phyloP scores from a whole-genome alignment of 2,797 vertebrate species.

The Lithobates pipiens region DNA sequence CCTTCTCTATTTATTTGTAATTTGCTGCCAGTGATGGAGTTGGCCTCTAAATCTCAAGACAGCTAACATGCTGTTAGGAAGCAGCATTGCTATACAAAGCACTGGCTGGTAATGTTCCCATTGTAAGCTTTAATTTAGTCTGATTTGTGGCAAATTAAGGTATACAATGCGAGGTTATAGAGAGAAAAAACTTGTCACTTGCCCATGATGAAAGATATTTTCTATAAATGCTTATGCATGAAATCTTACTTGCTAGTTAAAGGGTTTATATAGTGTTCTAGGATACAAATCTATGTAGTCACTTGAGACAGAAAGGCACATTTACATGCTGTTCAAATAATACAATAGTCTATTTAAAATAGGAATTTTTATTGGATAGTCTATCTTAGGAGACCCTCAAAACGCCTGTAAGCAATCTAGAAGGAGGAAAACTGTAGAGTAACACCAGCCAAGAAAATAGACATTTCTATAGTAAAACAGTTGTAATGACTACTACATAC shows the following conservation, averaged over 20 bases:
- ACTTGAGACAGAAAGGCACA: no score
- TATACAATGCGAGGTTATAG: conserved; percentile 65
- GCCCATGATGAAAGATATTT: not conserved
- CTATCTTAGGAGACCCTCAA: no score
- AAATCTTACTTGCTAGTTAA: not conserved
- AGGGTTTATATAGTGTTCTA: not conserved
- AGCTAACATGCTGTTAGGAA: conserved; percentile 76
- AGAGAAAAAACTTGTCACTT: conserved; percentile 44
- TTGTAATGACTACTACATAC: no score
- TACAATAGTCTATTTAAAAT: no score
- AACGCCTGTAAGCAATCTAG: no score
- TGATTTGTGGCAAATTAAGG: conserved; percentile 76
- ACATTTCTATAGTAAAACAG: no score
- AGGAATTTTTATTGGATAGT: no score
- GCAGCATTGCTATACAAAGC: conserved; percentile 68
- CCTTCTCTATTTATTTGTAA: conserved; percentile 80
- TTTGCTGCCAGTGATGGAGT: conserved; percentile 80
- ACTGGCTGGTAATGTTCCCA: conserved; percentile 73
- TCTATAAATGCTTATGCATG: not conserved
- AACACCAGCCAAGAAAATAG: no score
- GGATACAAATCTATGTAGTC: no score
- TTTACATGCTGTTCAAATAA: no score
- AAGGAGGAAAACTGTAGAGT: no score
- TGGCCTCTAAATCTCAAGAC: conserved; percentile 76
- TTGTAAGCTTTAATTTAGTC: conserved; percentile 76